A percentile compares a stretch with the other conserved stretches of the same genome.
Evolutionary conservation across 2,797 vertebrate genomes (phyloP).

Genomic region (Scolopax bukidnonensis): DNA sequence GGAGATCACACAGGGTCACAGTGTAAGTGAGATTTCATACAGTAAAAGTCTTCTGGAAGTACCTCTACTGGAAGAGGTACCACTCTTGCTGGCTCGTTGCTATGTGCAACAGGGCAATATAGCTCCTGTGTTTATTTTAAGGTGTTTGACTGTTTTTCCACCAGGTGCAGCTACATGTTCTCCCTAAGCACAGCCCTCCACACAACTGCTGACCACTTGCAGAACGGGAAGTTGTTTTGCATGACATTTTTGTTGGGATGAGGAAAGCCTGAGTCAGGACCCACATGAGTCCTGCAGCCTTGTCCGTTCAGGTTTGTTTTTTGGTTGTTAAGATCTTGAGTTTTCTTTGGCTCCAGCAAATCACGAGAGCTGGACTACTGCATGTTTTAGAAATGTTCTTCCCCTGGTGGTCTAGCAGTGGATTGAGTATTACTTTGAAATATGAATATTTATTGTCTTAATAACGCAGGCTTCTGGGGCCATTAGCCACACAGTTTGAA

Average conservation of each 20-base stretch:
- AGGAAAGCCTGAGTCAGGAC: background rate
- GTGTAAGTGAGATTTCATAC: background rate
- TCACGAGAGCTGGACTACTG: slow-evolving; percentile 4
- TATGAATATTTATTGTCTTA: slow-evolving; percentile 40
- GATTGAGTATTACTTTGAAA: slow-evolving; percentile 23
- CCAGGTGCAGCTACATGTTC: rapidly evolving
- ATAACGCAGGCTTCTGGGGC: slow-evolving; percentile 23
- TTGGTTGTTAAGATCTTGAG: slow-evolving; percentile 20
- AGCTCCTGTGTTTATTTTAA: background rate
- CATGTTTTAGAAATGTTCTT: background rate
- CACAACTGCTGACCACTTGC: background rate
- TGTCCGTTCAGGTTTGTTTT: background rate
- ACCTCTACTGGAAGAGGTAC: background rate
- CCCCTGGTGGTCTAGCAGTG: slow-evolving; percentile 8
- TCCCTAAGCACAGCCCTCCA: background rate
- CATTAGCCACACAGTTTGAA: slow-evolving; percentile 47
- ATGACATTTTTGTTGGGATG: background rate
- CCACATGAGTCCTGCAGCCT: background rate
- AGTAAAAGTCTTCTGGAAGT: background rate
- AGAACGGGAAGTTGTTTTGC: background rate
- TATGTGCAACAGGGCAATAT: background rate
- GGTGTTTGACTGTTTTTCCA: background rate
- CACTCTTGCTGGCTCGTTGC: rapidly evolving
- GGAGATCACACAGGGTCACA: background rate
- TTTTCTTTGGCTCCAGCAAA: slow-evolving; percentile 50